Evolutionary conservation across 2,888 invertebrate species (phyloP).

Genomic region (Lithophane ornitopus): DNA sequence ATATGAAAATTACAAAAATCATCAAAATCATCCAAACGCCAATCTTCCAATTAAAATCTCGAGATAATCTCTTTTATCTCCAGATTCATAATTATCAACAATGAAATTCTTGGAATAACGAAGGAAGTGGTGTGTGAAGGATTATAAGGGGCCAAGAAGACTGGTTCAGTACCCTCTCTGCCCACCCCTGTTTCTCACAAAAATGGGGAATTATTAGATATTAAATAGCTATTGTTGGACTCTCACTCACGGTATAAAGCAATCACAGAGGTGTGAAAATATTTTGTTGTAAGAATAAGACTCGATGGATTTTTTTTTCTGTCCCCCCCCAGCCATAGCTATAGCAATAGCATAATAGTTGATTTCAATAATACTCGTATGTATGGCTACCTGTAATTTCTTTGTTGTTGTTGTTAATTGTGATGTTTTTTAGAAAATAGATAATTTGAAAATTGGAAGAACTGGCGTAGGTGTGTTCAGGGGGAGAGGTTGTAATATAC

Average conservation of each 20-base stretch:
- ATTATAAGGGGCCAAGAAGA: constrained; percentile 79
- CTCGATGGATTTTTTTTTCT: constrained; percentile 1
- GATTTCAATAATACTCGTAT: neutral
- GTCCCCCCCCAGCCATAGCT: too few relatives aligned
- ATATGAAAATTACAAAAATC: constrained; percentile 1
- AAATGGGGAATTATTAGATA: constrained; percentile 60
- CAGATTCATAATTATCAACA: constrained; percentile 85
- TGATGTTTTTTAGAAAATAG: too few relatives aligned
- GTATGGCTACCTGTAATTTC: neutral
- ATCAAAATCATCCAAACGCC: constrained; percentile 14
- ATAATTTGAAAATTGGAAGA: too few relatives aligned
- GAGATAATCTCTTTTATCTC: constrained; percentile 84
- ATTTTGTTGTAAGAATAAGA: constrained; percentile 29
- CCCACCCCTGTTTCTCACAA: constrained; percentile 65
- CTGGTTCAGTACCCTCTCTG: constrained; percentile 74
- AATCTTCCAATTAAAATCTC: constrained; percentile 77
- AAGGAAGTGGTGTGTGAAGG: constrained; percentile 80
- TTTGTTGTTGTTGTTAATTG: too few relatives aligned
- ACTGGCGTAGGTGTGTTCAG: too few relatives aligned
- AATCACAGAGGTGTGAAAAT: constrained; percentile 41
- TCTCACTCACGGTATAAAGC: constrained; percentile 29
- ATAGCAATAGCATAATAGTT: too few relatives aligned
- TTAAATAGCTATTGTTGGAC: constrained; percentile 54
- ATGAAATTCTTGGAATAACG: constrained; percentile 82
- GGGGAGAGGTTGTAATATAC: too few relatives aligned